Evolutionary conservation across 2,797 vertebrate species (phyloP), one percentile per base, ranked within the genome.

Genomic region (Poecilia wingei): DNA sequence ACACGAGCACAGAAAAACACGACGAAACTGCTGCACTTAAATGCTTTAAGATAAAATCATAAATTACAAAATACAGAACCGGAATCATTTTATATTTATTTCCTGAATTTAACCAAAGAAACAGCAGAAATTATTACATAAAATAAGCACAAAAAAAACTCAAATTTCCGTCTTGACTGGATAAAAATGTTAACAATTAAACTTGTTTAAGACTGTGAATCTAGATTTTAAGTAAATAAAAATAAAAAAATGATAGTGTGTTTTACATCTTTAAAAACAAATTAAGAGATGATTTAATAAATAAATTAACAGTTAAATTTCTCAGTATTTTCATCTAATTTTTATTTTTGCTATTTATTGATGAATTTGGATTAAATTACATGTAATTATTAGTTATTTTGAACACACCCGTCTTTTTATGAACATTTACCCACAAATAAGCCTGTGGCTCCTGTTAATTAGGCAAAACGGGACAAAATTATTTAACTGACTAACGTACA

Each of bases 1-100:
- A 88, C 66, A n/a, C 71, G 76, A 75, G 59, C 18, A 39, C 66
- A 39, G 39, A 12, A 31, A 41, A n/a, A 12, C 22, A 41, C 13
- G 51, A 43, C 8, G 4, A 16, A 18, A n/a, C 16, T 39, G 49
- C 3, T 3, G 2, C 0, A 22, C 13, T 73, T 22, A n/a, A 18
- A 74, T n/a, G 31, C 1, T 51, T 6, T 0, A 33, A 49, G 31
- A 22, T 3, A 73, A 53, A 36, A 25, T 51, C 2, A 36, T 33
- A 51, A 13, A 4, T 33, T 39, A 14, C 36, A 0, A 16, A 28
- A 43, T 69, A 69, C 22, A n/a, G 22, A 43, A 69, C 25, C 22
- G 1, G 0, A 41, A n/a, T 12, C 0, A 43, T 69, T 43, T 13
- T 43, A 2, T 13, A n/a, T 69, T 45, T 2, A 1, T 28, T 12